A percentile compares a stretch with the other conserved stretches of the same genome.
Conservation (phyloP, 2,113 vertebrate species). For the Brevimyrus niger region DNA sequence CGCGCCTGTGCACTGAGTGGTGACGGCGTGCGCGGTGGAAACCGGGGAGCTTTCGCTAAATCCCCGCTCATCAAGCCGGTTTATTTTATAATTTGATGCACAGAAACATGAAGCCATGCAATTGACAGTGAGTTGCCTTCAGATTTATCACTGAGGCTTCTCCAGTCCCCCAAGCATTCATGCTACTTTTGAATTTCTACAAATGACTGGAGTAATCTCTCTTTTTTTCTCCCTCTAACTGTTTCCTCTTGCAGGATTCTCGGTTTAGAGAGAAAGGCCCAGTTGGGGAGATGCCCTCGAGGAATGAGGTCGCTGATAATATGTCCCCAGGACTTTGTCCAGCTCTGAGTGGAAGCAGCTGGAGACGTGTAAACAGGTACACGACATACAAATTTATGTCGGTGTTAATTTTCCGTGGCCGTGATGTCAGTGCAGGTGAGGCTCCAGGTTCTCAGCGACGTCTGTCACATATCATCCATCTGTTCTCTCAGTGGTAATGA, state of each 20-base stretch:
- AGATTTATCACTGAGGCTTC: neutral
- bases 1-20: constrained; percentile 13
- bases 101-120: neutral
- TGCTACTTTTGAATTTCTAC: neutral
- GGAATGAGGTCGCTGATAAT: neutral
- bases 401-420: neutral
- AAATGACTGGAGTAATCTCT: neutral
- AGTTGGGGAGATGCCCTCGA: neutral
- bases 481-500: neutral
- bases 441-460: neutral
- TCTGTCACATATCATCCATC: neutral
- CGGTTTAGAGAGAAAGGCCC: neutral
- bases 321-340: neutral
- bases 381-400: too few species aligned
- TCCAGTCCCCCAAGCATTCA: neutral
- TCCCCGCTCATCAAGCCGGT: neutral
- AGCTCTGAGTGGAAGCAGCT: neutral
- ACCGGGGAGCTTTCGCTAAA: neutral
- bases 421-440: neutral
- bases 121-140: neutral
- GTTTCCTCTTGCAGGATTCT: neutral
- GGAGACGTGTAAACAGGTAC: neutral
- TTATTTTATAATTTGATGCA: neutral
- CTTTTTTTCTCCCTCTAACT: neutral
- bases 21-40: neutral